phyloP scores from a whole-genome alignment of 1,140 invertebrate genomes.

The Lasioglossum baleicum region DNA sequence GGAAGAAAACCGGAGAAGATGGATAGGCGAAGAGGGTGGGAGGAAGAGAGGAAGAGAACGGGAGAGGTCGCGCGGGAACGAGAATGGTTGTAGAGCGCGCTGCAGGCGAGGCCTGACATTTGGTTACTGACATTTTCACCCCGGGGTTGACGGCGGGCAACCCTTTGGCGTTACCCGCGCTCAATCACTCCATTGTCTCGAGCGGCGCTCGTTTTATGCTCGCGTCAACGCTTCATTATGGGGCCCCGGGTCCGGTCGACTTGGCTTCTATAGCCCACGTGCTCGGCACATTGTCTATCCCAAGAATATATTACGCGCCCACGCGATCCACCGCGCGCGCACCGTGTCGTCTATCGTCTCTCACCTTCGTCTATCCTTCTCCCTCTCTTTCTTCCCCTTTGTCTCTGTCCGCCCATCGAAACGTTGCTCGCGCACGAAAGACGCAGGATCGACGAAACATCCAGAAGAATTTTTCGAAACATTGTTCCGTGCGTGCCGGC shows the following conservation, averaged over 20 bases:
- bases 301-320: conserved; percentile 78
- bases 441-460: neutral
- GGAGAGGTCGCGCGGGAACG: conserved; percentile 30
- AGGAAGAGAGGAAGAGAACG: conserved; percentile 3
- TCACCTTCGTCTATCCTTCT: neutral
- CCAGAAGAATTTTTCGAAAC: too few species aligned
- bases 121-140: conserved; percentile 77
- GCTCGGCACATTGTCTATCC: conserved; percentile 76
- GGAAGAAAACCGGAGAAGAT: conserved; percentile 17
- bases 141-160: conserved; percentile 74
- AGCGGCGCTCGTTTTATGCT: conserved; percentile 75
- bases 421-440: neutral
- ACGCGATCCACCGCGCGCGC: conserved; percentile 62
- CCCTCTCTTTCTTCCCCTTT: neutral
- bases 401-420: too few species aligned
- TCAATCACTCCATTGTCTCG: conserved; percentile 78
- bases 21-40: neutral
- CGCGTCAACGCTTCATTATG: conserved; percentile 79
- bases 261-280: conserved; percentile 75
- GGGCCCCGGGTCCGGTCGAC: conserved; percentile 70
- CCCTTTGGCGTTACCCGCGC: conserved; percentile 75
- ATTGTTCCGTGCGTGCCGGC: too few species aligned
- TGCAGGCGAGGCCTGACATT: conserved; percentile 69
- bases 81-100: conserved; percentile 46
- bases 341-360: conserved; percentile 12